Base-by-base conservation (phyloP, 23 tunicate genomes). In the Trididemnum nubilum region DNA sequence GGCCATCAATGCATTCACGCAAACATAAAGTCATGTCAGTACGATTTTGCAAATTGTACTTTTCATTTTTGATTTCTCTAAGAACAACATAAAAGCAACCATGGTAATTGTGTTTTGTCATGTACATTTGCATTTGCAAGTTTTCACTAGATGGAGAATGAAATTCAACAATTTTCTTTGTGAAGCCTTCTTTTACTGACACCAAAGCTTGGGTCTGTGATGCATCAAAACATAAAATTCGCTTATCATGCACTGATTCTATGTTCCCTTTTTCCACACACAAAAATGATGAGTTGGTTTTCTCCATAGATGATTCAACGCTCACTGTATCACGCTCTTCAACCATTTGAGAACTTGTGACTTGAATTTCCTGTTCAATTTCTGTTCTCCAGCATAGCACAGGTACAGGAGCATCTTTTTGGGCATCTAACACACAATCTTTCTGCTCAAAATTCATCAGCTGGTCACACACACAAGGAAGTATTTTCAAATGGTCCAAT, bases 211-310 rank as follows among this genome's bases (percentile, higher is more conserved):
- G 27, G 2, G 35, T 33, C 4, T 65, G 38, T 28, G 30, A 34
- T 9, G 76, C 30, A 22, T 37, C 26, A 34, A 87, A 23, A 23
- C 81, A 64, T 2, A 87, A 0, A 15, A 51, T n/a, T 5, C 92
- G 60, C 39, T 87, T 82, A 0, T 39, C 61, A 32, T 77, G 63
- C 1, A 25, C 36, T 23, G 51, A 22, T 2, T 21, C 33, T 26
- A 66, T 9, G 0, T 35, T 22, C 0, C 22, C 37, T 22, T 29
- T 73, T 5, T 72, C 85, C 12, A 87, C 81, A 72, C 91, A 87
- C 57, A 87, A 32, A 87, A 87, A 87, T 32, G 91, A 87, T 5
- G 91, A 87, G 1, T 81, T 60, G 1, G 82, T 80, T 35, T 87
- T 84, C 30, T 73, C 85, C 54, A 72, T 18, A 2, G 81, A 39